Base-by-base conservation (phyloP, 2,113 vertebrate species). In the Forbesichthys papilliferus region DNA sequence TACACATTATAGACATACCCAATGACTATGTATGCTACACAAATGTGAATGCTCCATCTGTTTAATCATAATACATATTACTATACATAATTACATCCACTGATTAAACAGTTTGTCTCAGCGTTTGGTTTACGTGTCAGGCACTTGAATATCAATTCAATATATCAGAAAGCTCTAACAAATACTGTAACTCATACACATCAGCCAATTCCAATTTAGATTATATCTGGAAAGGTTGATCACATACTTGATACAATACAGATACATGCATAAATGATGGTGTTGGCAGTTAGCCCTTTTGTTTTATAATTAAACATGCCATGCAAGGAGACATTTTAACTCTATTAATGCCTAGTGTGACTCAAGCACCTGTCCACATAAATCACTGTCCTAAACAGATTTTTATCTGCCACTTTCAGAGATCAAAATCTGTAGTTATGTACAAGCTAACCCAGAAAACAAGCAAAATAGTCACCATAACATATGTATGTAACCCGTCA, bases 351-450 rank as follows among this genome's bases (percentile, higher is more conserved):
- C n/a, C 46, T 12, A 48, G 46, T 9, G 2, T 0, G 48, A 52
- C 12, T 69, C 63, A 57, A 18, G 9, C 77, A 86, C 80, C 77
- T 79, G 79, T 74, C 46, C n/a, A 59, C 56, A 72, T 61, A 48
- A 67, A 75, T 80, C 71, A 78, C 55, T 13, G 3, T 66, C 61
- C 4, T 7, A 49, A 61, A 9, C 11, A 68, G 0, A 69, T 27
- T 3, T 27, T 27, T 2, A 27, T 27, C 27, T 27, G 27, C 27
- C 27, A 27, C 27, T 27, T 27, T 27, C 27, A 27, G 27, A 49
- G 12, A 10, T 27, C 16, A 7, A 20, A 16, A 18, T 3, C 51
- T 49, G 16, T 12, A 14, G 54, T 12, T 20, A 48, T 34, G 36
- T 42, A 16, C 7, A 61, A 68, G 6, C 61, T 49, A 57, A 9